phyloP scores from a whole-genome alignment of 2,888 invertebrate species.

The Cantharis flavilabris region DNA sequence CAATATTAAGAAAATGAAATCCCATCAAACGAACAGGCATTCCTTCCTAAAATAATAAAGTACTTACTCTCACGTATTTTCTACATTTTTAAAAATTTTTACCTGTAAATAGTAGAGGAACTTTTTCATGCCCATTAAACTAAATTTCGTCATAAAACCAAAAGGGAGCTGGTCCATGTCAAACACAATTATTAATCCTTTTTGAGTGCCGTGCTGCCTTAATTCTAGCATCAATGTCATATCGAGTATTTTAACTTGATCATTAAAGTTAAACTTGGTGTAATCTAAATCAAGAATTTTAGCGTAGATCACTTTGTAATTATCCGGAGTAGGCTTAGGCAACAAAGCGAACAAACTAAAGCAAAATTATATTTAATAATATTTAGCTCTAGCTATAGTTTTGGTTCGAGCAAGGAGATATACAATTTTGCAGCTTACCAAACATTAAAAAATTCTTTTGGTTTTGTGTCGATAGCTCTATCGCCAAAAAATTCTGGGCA shows the following conservation, averaged over 20 bases:
- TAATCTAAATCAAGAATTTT: constrained; percentile 61
- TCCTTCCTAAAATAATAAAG: constrained; percentile 28
- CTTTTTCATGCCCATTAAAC: constrained; percentile 66
- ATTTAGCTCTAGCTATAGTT: neutral
- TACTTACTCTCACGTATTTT: too few species aligned
- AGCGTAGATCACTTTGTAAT: constrained; percentile 61
- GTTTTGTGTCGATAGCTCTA: neutral
- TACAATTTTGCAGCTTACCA: neutral
- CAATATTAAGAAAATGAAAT: constrained; percentile 72
- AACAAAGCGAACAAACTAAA: constrained; percentile 57
- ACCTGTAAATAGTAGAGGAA: constrained; percentile 70
- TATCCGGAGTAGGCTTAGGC: constrained; percentile 59
- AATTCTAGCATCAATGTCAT: constrained; percentile 65
- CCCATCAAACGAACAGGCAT: constrained; percentile 69
- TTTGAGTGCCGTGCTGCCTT: constrained; percentile 54
- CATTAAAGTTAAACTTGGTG: constrained; percentile 60
- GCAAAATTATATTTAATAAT: neutral
- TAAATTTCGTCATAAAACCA: constrained; percentile 66
- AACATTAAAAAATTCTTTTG: neutral
- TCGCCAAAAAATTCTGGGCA: neutral
- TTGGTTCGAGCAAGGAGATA: too few species aligned
- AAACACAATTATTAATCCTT: constrained; percentile 64
- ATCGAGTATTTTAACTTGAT: constrained; percentile 56
- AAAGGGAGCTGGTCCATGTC: constrained; percentile 65
- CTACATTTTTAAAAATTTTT: too few species aligned